Evolutionary conservation across 2,113 vertebrate species (phyloP).

Genomic region (Ageneiosus marmoratus): DNA sequence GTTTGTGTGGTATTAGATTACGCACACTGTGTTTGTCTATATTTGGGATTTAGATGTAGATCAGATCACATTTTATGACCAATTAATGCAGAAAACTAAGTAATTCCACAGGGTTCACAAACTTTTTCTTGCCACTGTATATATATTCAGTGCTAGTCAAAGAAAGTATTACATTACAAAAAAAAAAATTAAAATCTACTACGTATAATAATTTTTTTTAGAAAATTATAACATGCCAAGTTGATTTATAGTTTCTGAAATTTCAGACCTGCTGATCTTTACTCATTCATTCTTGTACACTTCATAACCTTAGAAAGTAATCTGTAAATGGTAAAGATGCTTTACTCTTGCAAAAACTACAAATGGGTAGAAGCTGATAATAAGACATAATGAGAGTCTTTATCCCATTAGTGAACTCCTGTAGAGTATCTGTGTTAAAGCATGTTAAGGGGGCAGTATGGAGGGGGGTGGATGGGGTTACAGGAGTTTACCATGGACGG

Average conservation of each 20-base stretch:
- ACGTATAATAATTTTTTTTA: too few species aligned
- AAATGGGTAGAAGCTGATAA: constrained; percentile 12
- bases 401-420: constrained; percentile 35
- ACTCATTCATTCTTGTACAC: background rate
- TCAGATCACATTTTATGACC: too few species aligned
- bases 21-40: too few species aligned
- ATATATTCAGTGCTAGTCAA: background rate
- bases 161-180: background rate
- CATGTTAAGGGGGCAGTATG: constrained; percentile 45
- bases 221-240: background rate
- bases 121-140: too few species aligned
- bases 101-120: too few species aligned
- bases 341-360: background rate
- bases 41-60: too few species aligned
- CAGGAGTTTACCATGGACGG: constrained; percentile 45
- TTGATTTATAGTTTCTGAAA: background rate
- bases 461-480: background rate
- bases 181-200: too few species aligned
- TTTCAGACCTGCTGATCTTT: background rate
- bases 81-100: too few species aligned
- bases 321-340: background rate
- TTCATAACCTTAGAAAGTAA: constrained; percentile 6
- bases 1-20: too few species aligned
- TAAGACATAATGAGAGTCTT: constrained; percentile 24
- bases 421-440: constrained; percentile 37